A percentile compares a stretch with the other conserved stretches of the same genome.
phyloP scores from a whole-genome alignment of 2,797 vertebrate species.

The Anguilla anguilla region DNA sequence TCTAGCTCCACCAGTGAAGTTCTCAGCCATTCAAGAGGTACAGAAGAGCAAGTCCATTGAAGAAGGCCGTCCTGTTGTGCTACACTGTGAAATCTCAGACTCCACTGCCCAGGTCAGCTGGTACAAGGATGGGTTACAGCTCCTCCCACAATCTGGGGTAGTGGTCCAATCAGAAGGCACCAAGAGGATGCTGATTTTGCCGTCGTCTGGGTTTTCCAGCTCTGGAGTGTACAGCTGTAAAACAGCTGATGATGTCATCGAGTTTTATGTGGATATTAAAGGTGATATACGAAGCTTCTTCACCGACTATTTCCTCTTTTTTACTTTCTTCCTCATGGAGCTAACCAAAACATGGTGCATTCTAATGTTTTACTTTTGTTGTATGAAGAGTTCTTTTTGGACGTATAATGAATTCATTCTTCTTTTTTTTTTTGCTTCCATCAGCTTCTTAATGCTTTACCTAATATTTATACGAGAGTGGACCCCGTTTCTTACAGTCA shows the following conservation, averaged over 20 bases:
- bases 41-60: constrained; percentile 68
- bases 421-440: constrained; percentile 42
- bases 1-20: constrained; percentile 73
- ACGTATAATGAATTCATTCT: constrained; percentile 51
- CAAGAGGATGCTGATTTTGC: constrained; percentile 71
- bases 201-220: constrained; percentile 64
- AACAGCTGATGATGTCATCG: constrained; percentile 66
- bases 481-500: constrained; percentile 50
- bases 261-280: constrained; percentile 81
- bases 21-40: constrained; percentile 77
- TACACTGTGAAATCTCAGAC: constrained; percentile 78
- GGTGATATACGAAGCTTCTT: constrained; percentile 79
- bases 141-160: constrained; percentile 71
- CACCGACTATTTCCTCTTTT: constrained; percentile 34
- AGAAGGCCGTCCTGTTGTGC: constrained; percentile 71
- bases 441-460: constrained; percentile 50
- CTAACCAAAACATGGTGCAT: constrained; percentile 56
- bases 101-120: constrained; percentile 67
- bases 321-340: constrained; percentile 42
- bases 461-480: constrained; percentile 55
- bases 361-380: constrained; percentile 43
- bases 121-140: constrained; percentile 77
- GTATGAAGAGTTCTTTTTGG: constrained; percentile 43
- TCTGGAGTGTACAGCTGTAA: constrained; percentile 79
- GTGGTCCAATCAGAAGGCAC: constrained; percentile 74